Conservation (phyloP, 2,797 vertebrate genomes). For the Rhynchonycteris naso region DNA sequence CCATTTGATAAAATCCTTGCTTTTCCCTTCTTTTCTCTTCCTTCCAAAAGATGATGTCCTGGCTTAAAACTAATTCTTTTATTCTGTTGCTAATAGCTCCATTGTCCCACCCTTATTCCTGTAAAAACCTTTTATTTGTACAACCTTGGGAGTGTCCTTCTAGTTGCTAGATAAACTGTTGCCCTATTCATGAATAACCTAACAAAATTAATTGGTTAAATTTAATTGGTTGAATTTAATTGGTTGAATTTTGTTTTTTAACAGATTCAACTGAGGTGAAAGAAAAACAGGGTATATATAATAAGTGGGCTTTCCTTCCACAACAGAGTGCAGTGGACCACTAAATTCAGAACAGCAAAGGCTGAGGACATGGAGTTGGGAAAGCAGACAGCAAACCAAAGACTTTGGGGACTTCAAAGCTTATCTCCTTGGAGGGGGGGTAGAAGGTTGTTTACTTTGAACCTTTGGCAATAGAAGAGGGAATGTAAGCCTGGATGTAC, state of each 20-base stretch:
- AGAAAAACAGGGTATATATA: not conserved
- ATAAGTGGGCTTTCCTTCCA: not conserved
- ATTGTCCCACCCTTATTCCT: not conserved
- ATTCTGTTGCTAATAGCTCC: not conserved
- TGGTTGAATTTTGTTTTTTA: not conserved
- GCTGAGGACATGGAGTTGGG: not conserved
- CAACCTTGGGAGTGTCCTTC: not conserved
- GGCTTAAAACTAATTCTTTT: not conserved
- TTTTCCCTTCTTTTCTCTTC: not conserved
- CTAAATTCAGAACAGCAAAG: not conserved
- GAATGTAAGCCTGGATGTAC: not conserved
- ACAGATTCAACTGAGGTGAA: not conserved
- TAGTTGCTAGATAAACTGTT: not conserved
- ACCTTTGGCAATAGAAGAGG: not conserved
- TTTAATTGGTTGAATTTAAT: not conserved
- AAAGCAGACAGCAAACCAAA: not conserved
- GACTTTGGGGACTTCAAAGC: not conserved
- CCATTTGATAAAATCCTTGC: not conserved
- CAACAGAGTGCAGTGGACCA: not conserved
- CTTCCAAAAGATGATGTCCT: no score
- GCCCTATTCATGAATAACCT: not conserved
- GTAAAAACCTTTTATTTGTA: not conserved
- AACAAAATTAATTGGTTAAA: not conserved
- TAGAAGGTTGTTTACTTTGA: not conserved
- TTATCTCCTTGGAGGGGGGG: not conserved